Base-by-base conservation (phyloP, 2,888 invertebrate genomes). In the Eremobia ochroleuca region DNA sequence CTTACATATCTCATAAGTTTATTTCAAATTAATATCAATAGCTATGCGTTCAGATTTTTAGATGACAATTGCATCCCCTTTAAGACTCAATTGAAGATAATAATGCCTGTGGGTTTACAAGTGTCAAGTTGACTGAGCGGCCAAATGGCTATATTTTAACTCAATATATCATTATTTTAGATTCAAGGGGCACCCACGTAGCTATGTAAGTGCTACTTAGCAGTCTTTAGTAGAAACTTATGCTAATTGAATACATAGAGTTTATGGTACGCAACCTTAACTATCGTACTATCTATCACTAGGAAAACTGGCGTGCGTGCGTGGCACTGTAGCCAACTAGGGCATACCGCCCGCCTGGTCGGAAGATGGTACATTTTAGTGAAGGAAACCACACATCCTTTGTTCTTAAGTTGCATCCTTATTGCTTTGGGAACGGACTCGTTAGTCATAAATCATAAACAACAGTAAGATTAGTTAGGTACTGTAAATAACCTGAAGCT, bases 191-290 rank as follows among this genome's bases (percentile, higher is more conserved):
- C 79, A 81, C 79, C 72, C 79, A 69, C 80, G 62, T 73, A 61
- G 21, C 46, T 68, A 40, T 67, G n/a, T 71, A 71, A 79, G 74
- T 84, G 74, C 34, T 82, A 73, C 70, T 67, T 84, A 71, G 31
- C 67, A 31, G 46, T 59, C 58, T 62, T 58, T 46, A 74, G 59
- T 68, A 59, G 52, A 68, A 71, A 80, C 82, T 68, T 74, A 82
- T 84, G 82, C 74, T 84, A 74, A 84, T 82, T 71, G 85, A 74
- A 79, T 73, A 70, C 70, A 52, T 43, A 40, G 61, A 79, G 49
- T 71, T 81, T 46, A 59, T 68, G 46, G 62, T 71, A 82, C 52
- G 80, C 80, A 68, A 52, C 37, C 46, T 49, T 67, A 79, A 73
- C 66, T 72, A 65, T 66, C 31, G 65, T 61, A 43, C 21, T 37